These are phyloP conservation scores for Australoheros facetus DNA, from an alignment of 2,797 vertebrate species.

Conservation along the genomic window DNA sequence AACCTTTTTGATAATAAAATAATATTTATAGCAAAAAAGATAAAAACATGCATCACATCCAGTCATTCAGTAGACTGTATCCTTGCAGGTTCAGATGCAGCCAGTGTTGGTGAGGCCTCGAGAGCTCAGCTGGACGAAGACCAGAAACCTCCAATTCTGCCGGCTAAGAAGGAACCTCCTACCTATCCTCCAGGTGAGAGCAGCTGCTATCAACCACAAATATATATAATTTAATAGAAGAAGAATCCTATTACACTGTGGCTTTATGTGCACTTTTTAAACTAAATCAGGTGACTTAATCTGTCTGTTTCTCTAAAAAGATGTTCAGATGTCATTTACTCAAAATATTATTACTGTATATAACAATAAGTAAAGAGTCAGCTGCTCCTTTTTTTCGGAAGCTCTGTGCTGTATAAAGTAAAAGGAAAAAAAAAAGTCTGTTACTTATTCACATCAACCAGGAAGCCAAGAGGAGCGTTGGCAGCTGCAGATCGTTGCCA, in stretches of 20 bases:
- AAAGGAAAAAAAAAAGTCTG: not conserved
- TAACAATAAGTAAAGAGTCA: not conserved
- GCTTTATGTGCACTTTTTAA: not conserved
- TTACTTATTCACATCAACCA: constrained; percentile 52
- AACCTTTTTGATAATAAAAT: not conserved
- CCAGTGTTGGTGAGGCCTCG: constrained; percentile 7
- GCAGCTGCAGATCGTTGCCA: constrained; percentile 91
- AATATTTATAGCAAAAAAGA: not conserved
- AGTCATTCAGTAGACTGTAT: not conserved
- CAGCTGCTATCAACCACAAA: not conserved
- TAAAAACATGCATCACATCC: not conserved
- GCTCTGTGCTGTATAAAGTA: not conserved
- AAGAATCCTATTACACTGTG: not conserved
- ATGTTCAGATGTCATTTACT: not conserved
- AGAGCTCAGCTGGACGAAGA: constrained; percentile 53
- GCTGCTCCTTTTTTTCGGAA: not conserved
- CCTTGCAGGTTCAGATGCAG: constrained; percentile 44
- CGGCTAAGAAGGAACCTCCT: constrained; percentile 76
- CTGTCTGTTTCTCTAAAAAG: not conserved
- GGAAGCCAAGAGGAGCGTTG: constrained; percentile 92
- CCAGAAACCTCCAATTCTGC: constrained; percentile 43
- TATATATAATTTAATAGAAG: not conserved
- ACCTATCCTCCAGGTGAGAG: constrained; percentile 75
- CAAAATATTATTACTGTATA: not conserved
- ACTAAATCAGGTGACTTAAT: not conserved